Conservation (phyloP, 1,140 invertebrate species). For the Hypsibius dujardini region DNA sequence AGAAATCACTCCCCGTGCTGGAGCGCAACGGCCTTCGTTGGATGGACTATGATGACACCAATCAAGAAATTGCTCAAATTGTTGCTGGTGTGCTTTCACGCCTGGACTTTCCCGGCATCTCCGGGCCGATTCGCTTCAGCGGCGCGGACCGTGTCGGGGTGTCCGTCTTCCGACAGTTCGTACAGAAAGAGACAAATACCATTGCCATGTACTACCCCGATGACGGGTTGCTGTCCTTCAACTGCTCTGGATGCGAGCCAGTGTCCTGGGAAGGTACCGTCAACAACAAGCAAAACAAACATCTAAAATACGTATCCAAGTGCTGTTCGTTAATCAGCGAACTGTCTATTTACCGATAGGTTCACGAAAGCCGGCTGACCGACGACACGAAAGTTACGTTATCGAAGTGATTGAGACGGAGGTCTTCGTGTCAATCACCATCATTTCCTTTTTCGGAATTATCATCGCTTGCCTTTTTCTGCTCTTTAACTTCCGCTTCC, state of each 20-base stretch:
- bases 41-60: slow-evolving; percentile 48
- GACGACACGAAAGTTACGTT: neutral
- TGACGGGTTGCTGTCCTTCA: slow-evolving; percentile 43
- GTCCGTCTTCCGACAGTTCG: slow-evolving; percentile 63
- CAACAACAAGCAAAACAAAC: too few relatives aligned
- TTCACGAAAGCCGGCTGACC: neutral
- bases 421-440: slow-evolving; percentile 49
- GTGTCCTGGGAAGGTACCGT: slow-evolving; percentile 48
- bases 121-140: slow-evolving; percentile 64
- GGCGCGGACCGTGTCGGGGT: slow-evolving; percentile 65
- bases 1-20: slow-evolving; percentile 27
- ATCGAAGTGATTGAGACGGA: slow-evolving; percentile 54
- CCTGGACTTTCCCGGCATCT: slow-evolving; percentile 60
- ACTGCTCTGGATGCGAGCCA: slow-evolving; percentile 47
- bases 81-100: slow-evolving; percentile 49
- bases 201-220: slow-evolving; percentile 58
- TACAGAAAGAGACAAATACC: slow-evolving; percentile 47
- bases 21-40: slow-evolving; percentile 33
- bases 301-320: too few relatives aligned
- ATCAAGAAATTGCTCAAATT: slow-evolving; percentile 45
- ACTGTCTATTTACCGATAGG: neutral
- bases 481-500: slow-evolving; percentile 66
- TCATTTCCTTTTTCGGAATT: slow-evolving; percentile 55
- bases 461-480: slow-evolving; percentile 55
- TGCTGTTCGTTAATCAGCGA: too few relatives aligned